phyloP scores from a whole-genome alignment of 2,113 vertebrate species.

The Loxodonta africana region DNA sequence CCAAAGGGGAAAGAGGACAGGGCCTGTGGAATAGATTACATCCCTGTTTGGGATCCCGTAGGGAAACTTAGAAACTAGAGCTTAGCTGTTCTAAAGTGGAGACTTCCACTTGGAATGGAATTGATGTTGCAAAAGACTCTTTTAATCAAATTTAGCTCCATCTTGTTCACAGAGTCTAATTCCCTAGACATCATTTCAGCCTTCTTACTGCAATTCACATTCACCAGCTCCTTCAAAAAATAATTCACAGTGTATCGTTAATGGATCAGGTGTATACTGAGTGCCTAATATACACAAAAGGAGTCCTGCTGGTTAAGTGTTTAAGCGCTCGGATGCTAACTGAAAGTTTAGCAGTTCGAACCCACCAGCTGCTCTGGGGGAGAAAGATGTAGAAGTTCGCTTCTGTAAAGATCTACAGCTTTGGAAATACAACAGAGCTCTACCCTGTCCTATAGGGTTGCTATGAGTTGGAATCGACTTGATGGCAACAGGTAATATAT shows the following conservation, averaged over 20 bases:
- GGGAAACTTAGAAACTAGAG: constrained; percentile 61
- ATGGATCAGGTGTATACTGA: accelerated
- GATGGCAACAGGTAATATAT: background rate
- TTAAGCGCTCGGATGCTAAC: background rate
- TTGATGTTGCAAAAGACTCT: constrained; percentile 37
- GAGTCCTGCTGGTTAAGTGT: background rate
- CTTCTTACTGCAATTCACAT: background rate
- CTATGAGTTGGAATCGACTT: background rate
- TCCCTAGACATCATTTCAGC: background rate
- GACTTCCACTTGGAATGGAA: constrained; percentile 41
- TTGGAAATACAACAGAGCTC: background rate
- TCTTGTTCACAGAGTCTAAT: background rate
- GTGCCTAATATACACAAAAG: background rate
- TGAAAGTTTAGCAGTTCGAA: background rate
- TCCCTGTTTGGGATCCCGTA: constrained; percentile 47
- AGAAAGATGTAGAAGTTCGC: background rate
- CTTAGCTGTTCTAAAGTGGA: constrained; percentile 24
- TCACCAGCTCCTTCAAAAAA: background rate
- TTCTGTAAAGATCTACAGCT: background rate
- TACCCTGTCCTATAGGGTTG: background rate
- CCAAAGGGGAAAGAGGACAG: constrained; percentile 56
- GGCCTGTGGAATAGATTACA: constrained; percentile 75
- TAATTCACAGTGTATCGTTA: background rate
- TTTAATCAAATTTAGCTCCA: constrained; percentile 53
- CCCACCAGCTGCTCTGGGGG: background rate